Evolutionary conservation across 2,113 vertebrate species (phyloP).

Genomic region (Anolis carolinensis): DNA sequence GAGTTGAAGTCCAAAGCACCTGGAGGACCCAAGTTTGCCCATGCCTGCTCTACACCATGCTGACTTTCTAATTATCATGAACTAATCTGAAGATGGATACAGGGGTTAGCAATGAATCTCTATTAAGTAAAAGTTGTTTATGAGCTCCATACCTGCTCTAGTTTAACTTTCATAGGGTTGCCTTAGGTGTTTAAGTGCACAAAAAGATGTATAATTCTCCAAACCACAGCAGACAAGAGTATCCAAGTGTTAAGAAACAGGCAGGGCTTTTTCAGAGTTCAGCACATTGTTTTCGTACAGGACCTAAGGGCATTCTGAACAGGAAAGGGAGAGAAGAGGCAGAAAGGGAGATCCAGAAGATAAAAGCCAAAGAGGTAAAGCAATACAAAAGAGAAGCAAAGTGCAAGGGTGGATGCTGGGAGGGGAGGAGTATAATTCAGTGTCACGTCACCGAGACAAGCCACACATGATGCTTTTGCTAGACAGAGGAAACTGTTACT

Average conservation of each 20-base stretch:
- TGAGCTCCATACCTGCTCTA: background rate
- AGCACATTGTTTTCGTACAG: background rate
- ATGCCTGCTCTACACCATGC: too few relatives aligned
- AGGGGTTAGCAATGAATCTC: background rate
- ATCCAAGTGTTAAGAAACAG: background rate
- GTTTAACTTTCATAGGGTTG: background rate
- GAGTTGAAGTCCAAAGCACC: too few relatives aligned
- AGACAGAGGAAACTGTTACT: slow-evolving; percentile 21
- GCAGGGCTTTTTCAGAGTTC: background rate
- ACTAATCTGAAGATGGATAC: background rate
- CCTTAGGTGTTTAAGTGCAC: background rate
- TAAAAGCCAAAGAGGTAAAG: background rate
- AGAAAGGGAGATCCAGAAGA: background rate
- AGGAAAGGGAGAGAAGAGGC: background rate
- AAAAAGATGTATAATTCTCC: background rate
- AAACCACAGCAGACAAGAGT: background rate
- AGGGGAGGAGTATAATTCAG: background rate
- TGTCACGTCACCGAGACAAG: background rate
- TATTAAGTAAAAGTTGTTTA: background rate
- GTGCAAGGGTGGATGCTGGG: background rate
- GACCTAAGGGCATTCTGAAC: background rate
- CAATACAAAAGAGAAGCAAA: background rate
- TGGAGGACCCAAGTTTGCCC: too few relatives aligned
- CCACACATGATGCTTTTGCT: background rate
- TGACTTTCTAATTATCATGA: too few relatives aligned